These are phyloP conservation scores for rat (Rattus norvegicus) DNA, from an alignment of 2,113 vertebrate species.

Conservation along the genomic window GRCr8 NC_086036.1:44529501-44530000, in stretches of 20 bases:
- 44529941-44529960: background rate
- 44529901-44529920: background rate
- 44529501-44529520: background rate
- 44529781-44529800: background rate
- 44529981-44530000: background rate
- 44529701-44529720: background rate
- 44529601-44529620: background rate
- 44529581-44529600: background rate
- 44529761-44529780: background rate
- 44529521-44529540: background rate
- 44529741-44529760: slow-evolving; percentile 6
- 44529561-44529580: background rate
- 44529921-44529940: background rate
- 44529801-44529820: slow-evolving; percentile 33
- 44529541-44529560: background rate
- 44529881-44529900: background rate
- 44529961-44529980: background rate
- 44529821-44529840: background rate
- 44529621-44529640: background rate
- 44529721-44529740: slow-evolving; percentile 21
- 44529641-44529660: background rate
- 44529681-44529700: background rate
- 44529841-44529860: slow-evolving; percentile 14
- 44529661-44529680: background rate
- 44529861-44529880: background rate